These are phyloP conservation scores for Acrobeloides nanus DNA, from an alignment of 2,888 invertebrate genomes.

Conservation along the genomic window DNA sequence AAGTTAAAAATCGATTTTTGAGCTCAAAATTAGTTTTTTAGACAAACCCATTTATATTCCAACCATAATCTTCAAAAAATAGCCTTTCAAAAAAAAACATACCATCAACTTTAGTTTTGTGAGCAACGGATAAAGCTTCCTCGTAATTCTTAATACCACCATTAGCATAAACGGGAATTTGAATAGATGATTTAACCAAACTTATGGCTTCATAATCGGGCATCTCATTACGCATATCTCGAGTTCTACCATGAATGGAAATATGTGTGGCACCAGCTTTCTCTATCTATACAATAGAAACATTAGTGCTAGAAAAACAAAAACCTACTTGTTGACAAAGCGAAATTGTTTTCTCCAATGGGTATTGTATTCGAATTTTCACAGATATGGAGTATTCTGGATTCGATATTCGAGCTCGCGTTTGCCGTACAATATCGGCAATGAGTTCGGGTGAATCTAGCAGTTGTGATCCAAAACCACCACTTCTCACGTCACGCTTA, in stretches of 20 bases:
- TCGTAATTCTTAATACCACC: slow-evolving; percentile 73
- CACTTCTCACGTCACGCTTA: slow-evolving; percentile 61
- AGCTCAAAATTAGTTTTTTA: too few species aligned
- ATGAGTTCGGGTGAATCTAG: slow-evolving; percentile 75
- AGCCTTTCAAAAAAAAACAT: not conserved
- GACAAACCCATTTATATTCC: too few species aligned
- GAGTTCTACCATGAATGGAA: slow-evolving; percentile 84
- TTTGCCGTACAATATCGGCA: slow-evolving; percentile 70
- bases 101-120: slow-evolving; percentile 66
- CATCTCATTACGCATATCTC: slow-evolving; percentile 60
- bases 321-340: slow-evolving; percentile 56
- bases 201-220: slow-evolving; percentile 67
- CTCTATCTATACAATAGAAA: slow-evolving; percentile 58
- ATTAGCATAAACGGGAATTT: slow-evolving; percentile 80
- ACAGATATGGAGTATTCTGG: slow-evolving; percentile 75
- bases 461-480: slow-evolving; percentile 31
- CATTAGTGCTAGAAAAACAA: not conserved
- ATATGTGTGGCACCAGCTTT: slow-evolving; percentile 79
- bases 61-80: slow-evolving; percentile 1
- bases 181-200: slow-evolving; percentile 61
- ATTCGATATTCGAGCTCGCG: slow-evolving; percentile 67
- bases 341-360: slow-evolving; percentile 67
- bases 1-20: too few species aligned
- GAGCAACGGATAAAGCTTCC: slow-evolving; percentile 67
- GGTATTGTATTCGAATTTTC: slow-evolving; percentile 76